Percentiles rank a stretch among this genome's conserved stretches.
Conservation (phyloP, 2,113 vertebrate genomes). For the Oreamnos americanus region DNA sequence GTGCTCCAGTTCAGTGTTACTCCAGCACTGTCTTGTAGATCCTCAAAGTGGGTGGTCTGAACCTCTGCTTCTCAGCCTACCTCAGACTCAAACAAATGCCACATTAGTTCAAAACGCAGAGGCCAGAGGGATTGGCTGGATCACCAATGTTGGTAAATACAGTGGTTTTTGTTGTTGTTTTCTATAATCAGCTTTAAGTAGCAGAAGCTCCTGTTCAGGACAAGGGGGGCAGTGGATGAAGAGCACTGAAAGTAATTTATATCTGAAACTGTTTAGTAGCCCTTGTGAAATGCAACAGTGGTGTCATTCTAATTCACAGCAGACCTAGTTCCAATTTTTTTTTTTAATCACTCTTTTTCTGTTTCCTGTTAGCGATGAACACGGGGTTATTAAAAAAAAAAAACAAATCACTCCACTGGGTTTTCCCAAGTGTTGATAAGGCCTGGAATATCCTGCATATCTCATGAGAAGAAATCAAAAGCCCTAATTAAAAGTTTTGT, state of each 20-base stretch:
- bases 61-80: background rate
- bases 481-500: slow-evolving; percentile 59
- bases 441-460: slow-evolving; percentile 36
- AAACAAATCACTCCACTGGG: background rate
- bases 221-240: accelerated
- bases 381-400: background rate
- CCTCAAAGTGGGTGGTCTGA: background rate
- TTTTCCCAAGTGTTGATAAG: slow-evolving; percentile 59
- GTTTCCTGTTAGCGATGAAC: slow-evolving; percentile 35
- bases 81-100: background rate
- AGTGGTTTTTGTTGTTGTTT: background rate
- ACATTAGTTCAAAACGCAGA: background rate
- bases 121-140: background rate
- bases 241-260: slow-evolving; percentile 5
- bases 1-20: background rate
- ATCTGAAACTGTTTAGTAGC: background rate
- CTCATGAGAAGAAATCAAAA: slow-evolving; percentile 66
- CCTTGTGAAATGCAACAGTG: background rate
- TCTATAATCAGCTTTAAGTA: slow-evolving; percentile 44
- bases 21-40: background rate
- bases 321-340: background rate
- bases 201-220: background rate
- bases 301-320: slow-evolving; percentile 45
- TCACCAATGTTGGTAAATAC: slow-evolving; percentile 4
- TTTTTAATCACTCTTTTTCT: slow-evolving; percentile 6